Evolutionary conservation across 2,113 vertebrate species (phyloP).

Genomic region (Periophthalmus modestus): DNA sequence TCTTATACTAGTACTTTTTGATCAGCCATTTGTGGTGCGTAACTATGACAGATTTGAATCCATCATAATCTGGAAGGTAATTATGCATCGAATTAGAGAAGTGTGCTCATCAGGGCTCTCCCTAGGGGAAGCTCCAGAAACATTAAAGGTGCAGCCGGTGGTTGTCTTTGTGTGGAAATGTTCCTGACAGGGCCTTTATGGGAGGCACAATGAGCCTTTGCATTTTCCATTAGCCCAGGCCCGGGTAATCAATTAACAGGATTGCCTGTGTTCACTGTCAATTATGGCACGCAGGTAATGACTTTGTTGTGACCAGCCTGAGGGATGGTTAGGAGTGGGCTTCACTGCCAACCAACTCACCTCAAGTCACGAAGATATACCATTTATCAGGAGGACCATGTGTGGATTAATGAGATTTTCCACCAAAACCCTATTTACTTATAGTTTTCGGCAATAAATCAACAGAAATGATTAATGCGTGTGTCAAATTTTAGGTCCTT

Average conservation of each 20-base stretch:
- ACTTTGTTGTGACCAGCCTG: constrained; percentile 44
- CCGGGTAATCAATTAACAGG: constrained; percentile 66
- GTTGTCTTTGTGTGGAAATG: constrained; percentile 24
- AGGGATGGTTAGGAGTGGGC: constrained; percentile 42
- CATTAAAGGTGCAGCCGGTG: constrained; percentile 27
- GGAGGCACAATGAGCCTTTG: constrained; percentile 48
- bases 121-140: constrained; percentile 19
- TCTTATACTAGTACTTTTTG: constrained; percentile 19
- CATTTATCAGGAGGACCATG: not conserved
- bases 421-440: not conserved
- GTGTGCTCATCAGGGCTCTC: constrained; percentile 6
- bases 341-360: constrained; percentile 18
- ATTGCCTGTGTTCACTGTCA: constrained; percentile 61
- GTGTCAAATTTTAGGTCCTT: too few species aligned
- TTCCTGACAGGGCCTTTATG: constrained; percentile 39
- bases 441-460: not conserved
- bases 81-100: constrained; percentile 28
- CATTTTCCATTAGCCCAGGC: constrained; percentile 57
- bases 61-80: constrained; percentile 17
- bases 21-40: constrained; percentile 13
- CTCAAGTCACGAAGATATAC: constrained; percentile 1
- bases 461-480: not conserved
- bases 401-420: not conserved
- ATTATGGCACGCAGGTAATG: constrained; percentile 63
- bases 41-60: constrained; percentile 14